Evolutionary conservation across 2,888 invertebrate species (phyloP), one percentile per base, ranked within the genome.

Genomic region (Cantharis nigra): DNA sequence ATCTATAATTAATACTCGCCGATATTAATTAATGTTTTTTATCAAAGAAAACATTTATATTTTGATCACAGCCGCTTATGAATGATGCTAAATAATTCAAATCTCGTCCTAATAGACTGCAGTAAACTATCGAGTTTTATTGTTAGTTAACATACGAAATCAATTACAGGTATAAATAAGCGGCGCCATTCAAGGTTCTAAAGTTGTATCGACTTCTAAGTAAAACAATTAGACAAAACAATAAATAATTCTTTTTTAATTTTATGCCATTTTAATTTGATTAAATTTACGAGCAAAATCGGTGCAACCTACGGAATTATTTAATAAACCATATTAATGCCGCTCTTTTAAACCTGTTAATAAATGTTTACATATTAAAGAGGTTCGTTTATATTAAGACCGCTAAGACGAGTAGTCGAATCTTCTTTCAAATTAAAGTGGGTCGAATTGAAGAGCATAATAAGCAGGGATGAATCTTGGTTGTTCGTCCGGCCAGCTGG

Each of bases 171-270:
- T 82, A 82, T 81, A 80, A 81, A 81, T 83, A 81, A 81, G 83
- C 83, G 84, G 85, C 85, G 85, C 84, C 84, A 81, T 82, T 83
- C 85, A 85, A 85, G 85, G 85, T 77, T 82, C 80, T 75, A 81
- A 76, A 80, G 83, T 82, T 84, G 81, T 82, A 84, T 83, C 81
- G 80, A 80, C 76, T 79, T 80, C 80, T 82, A 76, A 73, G 82
- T 81, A 78, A 81, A 79, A 80, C 82, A 82, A 82, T 83, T 79
- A 79, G 82, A 80, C 74, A 71, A 71, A 78, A 72, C 75, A 77
- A 79, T 72, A 76, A 78, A 78, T 75, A 75, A 72, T 70, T 16
- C 65, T 18, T 26, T 13, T 71, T 49, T n/a, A 64, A 74, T 73
- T 65, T 70, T 70, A 49, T 49, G 49, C 49, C 49, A 49, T 49